phyloP scores from a whole-genome alignment of 2,888 invertebrate species.

The Entomobrya multifasciata region DNA sequence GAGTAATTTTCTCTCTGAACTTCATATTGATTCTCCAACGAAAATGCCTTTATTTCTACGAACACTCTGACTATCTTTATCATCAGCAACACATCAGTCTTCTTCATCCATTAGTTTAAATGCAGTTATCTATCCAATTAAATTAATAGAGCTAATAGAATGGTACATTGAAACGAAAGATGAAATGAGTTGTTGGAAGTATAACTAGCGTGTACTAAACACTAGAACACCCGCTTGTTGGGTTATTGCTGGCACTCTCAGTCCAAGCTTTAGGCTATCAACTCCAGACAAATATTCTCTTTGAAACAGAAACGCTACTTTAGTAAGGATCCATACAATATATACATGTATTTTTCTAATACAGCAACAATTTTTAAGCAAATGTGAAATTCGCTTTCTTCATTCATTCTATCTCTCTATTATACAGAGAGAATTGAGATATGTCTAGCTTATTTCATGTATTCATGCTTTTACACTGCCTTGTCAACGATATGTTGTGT shows the following conservation, averaged over 20 bases:
- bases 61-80: neutral
- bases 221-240: neutral
- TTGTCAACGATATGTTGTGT: slow-evolving; percentile 40
- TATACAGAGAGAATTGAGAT: too few species aligned
- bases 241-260: too few species aligned
- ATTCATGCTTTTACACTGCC: slow-evolving; percentile 19
- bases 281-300: too few species aligned
- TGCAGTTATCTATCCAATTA: slow-evolving; percentile 51
- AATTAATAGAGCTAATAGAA: slow-evolving; percentile 53
- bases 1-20: neutral
- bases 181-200: neutral
- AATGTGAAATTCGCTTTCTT: too few species aligned
- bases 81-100: slow-evolving; percentile 9
- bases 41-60: too few species aligned
- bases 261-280: too few species aligned
- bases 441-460: slow-evolving; percentile 4
- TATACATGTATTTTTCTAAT: too few species aligned
- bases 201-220: too few species aligned
- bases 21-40: neutral
- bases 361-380: too few species aligned
- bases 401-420: neutral
- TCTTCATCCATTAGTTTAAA: neutral
- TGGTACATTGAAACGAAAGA: slow-evolving; percentile 23
- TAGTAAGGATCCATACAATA: too few species aligned
- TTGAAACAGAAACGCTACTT: too few species aligned